Percentiles rank a stretch among this genome's conserved stretches.
phyloP scores from a whole-genome alignment of 2,888 invertebrate genomes.

The Tenthredo notha region DNA sequence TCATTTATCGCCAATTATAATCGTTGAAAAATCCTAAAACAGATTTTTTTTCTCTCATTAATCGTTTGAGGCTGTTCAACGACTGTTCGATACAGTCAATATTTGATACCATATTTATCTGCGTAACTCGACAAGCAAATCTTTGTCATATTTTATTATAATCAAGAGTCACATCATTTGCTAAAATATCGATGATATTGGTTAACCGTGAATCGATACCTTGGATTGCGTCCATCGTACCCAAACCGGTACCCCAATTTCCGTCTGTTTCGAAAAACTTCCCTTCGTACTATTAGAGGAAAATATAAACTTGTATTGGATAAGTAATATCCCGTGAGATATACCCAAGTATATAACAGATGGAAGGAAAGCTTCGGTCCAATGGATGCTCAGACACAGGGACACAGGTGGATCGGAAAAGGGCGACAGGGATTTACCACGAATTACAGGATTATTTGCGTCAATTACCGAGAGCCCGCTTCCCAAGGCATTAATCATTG shows the following conservation, averaged over 20 bases:
- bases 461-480: constrained; percentile 26
- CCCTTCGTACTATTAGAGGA: background rate
- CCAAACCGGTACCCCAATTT: background rate
- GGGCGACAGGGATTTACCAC: constrained; percentile 28
- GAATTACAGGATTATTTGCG: constrained; percentile 48
- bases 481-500: constrained; percentile 35
- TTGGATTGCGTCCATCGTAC: background rate
- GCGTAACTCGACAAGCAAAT: background rate
- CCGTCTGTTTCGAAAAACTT: background rate
- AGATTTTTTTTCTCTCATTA: background rate
- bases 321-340: background rate
- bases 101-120: background rate
- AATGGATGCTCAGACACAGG: constrained; percentile 6
- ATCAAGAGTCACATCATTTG: background rate
- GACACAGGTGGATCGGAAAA: constrained; percentile 34
- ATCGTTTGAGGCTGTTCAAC: background rate
- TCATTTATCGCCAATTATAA: constrained; percentile 8
- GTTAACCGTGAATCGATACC: background rate
- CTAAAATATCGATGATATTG: background rate
- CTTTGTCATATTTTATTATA: background rate
- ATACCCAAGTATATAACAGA: background rate
- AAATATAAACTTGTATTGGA: background rate
- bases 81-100: background rate
- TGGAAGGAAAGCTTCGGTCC: background rate
- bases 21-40: background rate